Evolutionary conservation across 2,888 invertebrate species (phyloP), one percentile per base, ranked within the genome.

Genomic region (Agonopterix heracliana): DNA sequence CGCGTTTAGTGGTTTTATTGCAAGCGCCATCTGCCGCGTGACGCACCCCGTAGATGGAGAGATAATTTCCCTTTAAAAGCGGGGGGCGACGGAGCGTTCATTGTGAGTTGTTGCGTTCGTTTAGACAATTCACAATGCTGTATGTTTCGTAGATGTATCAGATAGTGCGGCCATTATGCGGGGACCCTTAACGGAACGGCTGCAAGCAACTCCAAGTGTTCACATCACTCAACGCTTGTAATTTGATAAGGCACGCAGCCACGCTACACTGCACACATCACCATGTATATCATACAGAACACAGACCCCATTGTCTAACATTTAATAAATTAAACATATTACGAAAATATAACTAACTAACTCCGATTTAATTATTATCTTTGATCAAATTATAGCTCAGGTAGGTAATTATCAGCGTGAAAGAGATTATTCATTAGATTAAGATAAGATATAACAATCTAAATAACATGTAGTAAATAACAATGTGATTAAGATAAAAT

Each of bases 1-100:
- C 85, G 79, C 86, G 83, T 87, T 87, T 86, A 86, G 88, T 86
- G 88, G 88, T 88, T 88, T 87, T 88, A 88, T 87, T 87, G 86
- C 86, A 82, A 85, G 85, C 85, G 83, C 88, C 88, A 88, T 86
- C 88, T 88, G 88, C 78, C 78, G 81, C 73, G 66, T 69, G 72
- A 71, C 66, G 75, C 71, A 69, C 71, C 71, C 75, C 66, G 71
- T 76, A 79, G 84, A 84, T 85, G 79, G 78, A 81, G 81, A 86
- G 87, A 87, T 87, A 87, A 88, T 85, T 82, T 82, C 77, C 73
- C 79, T 81, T 85, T 82, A 69, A 76, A 72, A 80, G 64, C 64
- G 70, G 66, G 73, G 84, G 74, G 74, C 71, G 72, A 58, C 64
- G 65, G 60, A 72, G 75, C 75, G 78, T 77, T 71, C 72, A 73